Percentiles rank a stretch among this genome's conserved stretches.
Conservation (phyloP, 2,113 vertebrate genomes). For the Penelope pileata region DNA sequence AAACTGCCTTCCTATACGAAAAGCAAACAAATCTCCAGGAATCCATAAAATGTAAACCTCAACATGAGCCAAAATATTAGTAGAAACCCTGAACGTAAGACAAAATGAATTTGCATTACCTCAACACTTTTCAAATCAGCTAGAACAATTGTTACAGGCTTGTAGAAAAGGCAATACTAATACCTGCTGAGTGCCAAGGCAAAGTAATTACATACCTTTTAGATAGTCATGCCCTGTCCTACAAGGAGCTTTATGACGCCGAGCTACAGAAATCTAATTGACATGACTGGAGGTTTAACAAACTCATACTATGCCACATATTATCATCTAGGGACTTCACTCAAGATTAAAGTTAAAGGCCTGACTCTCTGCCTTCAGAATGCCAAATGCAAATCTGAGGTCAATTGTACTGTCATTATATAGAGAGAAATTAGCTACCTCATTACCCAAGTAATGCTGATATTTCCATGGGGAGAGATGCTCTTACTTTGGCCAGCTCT, state of each 20-base stretch:
- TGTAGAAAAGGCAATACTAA: neutral
- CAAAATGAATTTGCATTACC: neutral
- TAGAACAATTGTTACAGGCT: neutral
- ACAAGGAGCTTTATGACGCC: neutral
- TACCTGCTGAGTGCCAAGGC: neutral
- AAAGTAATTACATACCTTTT: neutral
- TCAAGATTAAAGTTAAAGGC: conserved; percentile 10
- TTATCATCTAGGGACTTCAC: conserved; percentile 12
- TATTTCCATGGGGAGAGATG: conserved; percentile 35
- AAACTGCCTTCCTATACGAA: neutral
- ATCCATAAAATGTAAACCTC: neutral
- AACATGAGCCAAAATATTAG: neutral
- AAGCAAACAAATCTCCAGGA: neutral
- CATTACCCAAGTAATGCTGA: conserved; percentile 52
- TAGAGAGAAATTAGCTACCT: conserved; percentile 51
- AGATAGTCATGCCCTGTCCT: neutral
- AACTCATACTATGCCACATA: neutral
- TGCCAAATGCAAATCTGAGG: neutral
- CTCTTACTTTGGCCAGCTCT: neutral
- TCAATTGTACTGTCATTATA: conserved; percentile 34
- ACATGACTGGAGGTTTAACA: neutral
- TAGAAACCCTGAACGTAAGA: neutral
- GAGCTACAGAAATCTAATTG: neutral
- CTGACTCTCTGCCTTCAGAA: conserved; percentile 7
- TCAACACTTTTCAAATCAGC: neutral